Evolutionary conservation across 2,113 vertebrate genomes (phyloP).

Genomic region (Fukomys damarensis): DNA sequence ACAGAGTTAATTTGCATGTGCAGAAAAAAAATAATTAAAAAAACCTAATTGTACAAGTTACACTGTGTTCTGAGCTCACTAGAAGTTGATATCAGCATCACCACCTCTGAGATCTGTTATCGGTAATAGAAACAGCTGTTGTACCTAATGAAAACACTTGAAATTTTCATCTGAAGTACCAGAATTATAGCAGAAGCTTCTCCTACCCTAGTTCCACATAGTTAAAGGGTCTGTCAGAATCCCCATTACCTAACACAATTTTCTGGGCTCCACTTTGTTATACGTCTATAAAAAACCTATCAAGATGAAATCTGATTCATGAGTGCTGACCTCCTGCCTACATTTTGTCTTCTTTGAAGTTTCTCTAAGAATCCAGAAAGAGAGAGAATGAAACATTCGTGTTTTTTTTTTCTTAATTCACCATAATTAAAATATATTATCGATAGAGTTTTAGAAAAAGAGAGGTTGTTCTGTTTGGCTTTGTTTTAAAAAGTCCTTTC

Average conservation of each 20-base stretch:
- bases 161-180: conserved; percentile 81
- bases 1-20: conserved; percentile 83
- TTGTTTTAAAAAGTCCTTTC: conserved; percentile 36
- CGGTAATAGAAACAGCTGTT: conserved; percentile 87
- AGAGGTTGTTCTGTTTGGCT: conserved; percentile 22
- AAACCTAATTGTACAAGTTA: conserved; percentile 81
- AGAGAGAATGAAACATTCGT: background rate
- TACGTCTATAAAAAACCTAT: conserved; percentile 75
- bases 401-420: background rate
- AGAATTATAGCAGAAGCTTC: conserved; percentile 83
- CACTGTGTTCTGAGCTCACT: conserved; percentile 75
- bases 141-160: conserved; percentile 86
- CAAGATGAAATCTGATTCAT: conserved; percentile 68
- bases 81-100: conserved; percentile 80
- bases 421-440: conserved; percentile 25
- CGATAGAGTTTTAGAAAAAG: background rate
- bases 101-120: conserved; percentile 84
- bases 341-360: conserved; percentile 51
- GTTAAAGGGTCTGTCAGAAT: conserved; percentile 82
- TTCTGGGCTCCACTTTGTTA: conserved; percentile 71
- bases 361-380: conserved; percentile 41
- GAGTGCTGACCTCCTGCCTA: conserved; percentile 68
- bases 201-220: conserved; percentile 76
- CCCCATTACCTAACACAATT: conserved; percentile 75
- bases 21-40: conserved; percentile 72